Conservation (phyloP, 2,797 vertebrate genomes). For the Coregonus suidteri region DNA sequence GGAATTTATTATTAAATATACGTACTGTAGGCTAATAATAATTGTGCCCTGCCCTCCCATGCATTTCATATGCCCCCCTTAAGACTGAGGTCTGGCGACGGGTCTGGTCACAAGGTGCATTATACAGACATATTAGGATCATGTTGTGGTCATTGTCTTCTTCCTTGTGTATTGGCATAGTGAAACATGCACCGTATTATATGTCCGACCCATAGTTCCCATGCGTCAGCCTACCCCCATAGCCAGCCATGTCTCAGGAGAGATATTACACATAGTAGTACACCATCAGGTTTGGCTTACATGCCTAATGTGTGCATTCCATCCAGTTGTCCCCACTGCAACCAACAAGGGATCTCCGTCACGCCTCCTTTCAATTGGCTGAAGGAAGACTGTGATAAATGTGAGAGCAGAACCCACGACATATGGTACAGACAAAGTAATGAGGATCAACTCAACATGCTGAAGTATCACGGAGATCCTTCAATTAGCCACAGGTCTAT, state of each 20-base stretch:
- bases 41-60: too few species aligned
- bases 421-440: not conserved
- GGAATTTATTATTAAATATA: too few species aligned
- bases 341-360: not conserved
- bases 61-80: too few species aligned
- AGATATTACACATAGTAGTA: not conserved
- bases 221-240: not conserved
- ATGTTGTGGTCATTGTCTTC: not conserved
- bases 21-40: too few species aligned
- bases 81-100: too few species aligned
- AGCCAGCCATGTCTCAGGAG: not conserved
- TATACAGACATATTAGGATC: not conserved
- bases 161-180: not conserved
- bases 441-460: not conserved
- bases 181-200: not conserved
- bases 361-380: not conserved
- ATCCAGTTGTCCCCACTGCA: not conserved
- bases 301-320: not conserved
- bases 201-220: not conserved
- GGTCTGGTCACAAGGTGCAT: not conserved
- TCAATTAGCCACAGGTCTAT: not conserved
- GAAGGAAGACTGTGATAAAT: not conserved
- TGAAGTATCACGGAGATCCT: not conserved
- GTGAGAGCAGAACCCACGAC: not conserved
- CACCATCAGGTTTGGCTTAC: not conserved